Percentiles rank a stretch among this genome's conserved stretches.
Evolutionary conservation across 2,113 vertebrate species (phyloP).

Genomic region (Danionella cerebrum): DNA sequence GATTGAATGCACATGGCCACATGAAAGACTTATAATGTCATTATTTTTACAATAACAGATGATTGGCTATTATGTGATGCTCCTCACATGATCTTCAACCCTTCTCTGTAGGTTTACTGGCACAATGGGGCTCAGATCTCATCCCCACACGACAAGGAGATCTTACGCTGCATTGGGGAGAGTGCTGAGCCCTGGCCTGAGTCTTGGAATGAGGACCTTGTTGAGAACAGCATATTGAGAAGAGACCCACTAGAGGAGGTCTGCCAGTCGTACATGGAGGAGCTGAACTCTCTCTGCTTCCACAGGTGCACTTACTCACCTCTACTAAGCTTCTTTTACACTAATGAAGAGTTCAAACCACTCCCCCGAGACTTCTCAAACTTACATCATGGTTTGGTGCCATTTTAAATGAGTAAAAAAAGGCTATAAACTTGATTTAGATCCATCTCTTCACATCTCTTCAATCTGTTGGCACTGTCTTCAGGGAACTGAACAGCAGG

Average conservation of each 20-base stretch:
- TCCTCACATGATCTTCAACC: too few relatives aligned
- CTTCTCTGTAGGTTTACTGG: slow-evolving; percentile 80
- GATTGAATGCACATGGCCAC: neutral
- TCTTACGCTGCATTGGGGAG: slow-evolving; percentile 80
- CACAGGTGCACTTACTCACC: slow-evolving; percentile 67
- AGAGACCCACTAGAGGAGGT: slow-evolving; percentile 77
- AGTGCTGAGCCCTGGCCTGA: slow-evolving; percentile 80
- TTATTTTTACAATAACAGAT: neutral
- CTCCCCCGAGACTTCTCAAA: too few relatives aligned
- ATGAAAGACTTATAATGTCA: neutral
- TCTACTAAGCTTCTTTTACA: too few relatives aligned
- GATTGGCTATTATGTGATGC: neutral
- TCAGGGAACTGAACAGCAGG: slow-evolving; percentile 71
- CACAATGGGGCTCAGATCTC: slow-evolving; percentile 86
- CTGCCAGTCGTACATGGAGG: slow-evolving; percentile 77
- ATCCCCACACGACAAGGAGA: slow-evolving; percentile 83
- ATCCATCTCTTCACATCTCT: too few relatives aligned
- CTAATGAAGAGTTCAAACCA: too few relatives aligned
- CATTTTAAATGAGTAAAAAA: too few relatives aligned
- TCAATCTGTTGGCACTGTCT: neutral
- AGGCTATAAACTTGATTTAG: too few relatives aligned
- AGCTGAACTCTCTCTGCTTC: slow-evolving; percentile 78
- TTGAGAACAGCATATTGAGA: slow-evolving; percentile 68
- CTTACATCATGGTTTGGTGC: too few relatives aligned
- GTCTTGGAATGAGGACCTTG: slow-evolving; percentile 80